phyloP scores from a whole-genome alignment of 2,113 vertebrate genomes.

The Periophthalmus modestus region DNA sequence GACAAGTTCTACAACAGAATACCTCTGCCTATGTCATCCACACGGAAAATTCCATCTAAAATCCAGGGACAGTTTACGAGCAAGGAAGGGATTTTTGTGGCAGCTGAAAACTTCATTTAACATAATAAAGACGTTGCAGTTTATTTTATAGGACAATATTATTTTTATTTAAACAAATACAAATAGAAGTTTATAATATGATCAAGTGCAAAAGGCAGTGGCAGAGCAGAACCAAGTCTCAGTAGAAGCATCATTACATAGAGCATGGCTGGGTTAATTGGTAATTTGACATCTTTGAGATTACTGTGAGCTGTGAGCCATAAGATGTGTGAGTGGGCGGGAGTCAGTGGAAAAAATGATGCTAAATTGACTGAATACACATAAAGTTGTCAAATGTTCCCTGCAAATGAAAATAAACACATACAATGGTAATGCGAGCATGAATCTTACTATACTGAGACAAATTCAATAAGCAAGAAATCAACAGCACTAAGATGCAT shows the following conservation, averaged over 20 bases:
- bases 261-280: conserved; percentile 49
- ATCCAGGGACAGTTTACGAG: no score
- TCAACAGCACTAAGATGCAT: background rate
- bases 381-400: conserved; percentile 27
- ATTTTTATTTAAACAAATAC: background rate
- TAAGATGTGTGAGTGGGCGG: conserved; percentile 37
- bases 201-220: background rate
- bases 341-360: conserved; percentile 30
- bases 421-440: background rate
- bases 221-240: conserved; percentile 15
- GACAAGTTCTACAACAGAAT: no score
- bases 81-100: no score
- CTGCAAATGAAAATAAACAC: conserved; percentile 4
- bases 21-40: no score
- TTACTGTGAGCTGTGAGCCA: conserved; percentile 30
- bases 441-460: background rate
- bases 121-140: no score
- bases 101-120: no score
- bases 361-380: conserved; percentile 37
- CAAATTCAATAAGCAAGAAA: background rate
- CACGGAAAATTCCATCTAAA: no score
- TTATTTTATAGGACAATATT: background rate
- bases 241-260: conserved; percentile 16
- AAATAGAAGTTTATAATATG: background rate
- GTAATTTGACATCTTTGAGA: conserved; percentile 53